Base-by-base conservation (phyloP, 2,113 vertebrate genomes). In the Erinaceus europaeus region DNA sequence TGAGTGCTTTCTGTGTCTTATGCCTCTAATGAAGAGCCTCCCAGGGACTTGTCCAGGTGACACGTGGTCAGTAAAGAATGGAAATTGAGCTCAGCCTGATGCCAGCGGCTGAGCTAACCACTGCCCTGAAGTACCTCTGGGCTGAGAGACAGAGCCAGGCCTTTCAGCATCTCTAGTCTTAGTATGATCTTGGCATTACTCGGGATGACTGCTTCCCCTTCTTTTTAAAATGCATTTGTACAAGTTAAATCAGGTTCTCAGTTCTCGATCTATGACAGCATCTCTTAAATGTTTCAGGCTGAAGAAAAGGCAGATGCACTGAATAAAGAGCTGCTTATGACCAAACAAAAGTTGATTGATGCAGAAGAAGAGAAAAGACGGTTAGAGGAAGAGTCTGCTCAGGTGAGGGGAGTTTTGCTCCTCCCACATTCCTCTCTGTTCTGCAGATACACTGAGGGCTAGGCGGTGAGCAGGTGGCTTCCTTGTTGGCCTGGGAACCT, bases 311-410 rank as follows among this genome's bases (percentile, higher is more conserved):
- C 98, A 32, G 99, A 99, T 36, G 98, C 99, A 14, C 96, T 99
- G 81, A 99, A 99, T 95, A 99, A 99, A 96, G 99, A 99, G 91
- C 95, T 99, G 83, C 97, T 99, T 73, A 98, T 99, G 98, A 99
- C 99, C 95, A 99, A 99, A 95, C 99, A 99, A 97, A 99, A 99
- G 92, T 81, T 99, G 94, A 98, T 99, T 55, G 99, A 99, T 78
- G 98, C 99, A 0, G 99, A 99, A 91, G 99, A 99, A 17, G 99
- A 99, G 94, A 99, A 99, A 94, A 97, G 98, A 36, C 97, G 99
- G 71, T 95, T 99, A 69, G 98, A 99, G 93, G 98, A 99, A 55
- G 99, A 99, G 95, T 98, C 99, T 1, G 98, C 98, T 40, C 98
- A 99, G 99, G 99, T 99, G 57, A 67, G 29, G 79, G 80, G 42